A percentile compares a stretch with the other conserved stretches of the same genome.
Conservation (phyloP, 2,888 invertebrate species). For the Apoda limacodes region DNA sequence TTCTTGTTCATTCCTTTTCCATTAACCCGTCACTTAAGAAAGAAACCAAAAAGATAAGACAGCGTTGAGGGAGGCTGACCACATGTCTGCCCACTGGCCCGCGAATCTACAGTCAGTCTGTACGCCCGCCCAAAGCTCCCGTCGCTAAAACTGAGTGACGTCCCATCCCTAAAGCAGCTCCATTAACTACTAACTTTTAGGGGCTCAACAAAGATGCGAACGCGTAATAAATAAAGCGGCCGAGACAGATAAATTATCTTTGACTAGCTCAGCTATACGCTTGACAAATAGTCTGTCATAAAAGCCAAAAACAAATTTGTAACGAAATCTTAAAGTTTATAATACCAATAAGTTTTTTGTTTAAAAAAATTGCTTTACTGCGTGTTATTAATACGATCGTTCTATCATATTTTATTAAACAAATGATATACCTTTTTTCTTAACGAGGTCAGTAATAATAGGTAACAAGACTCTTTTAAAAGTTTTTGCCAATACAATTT, state of each 20-base stretch:
- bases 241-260: slow-evolving; percentile 69
- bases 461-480: too few species aligned
- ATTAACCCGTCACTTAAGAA: slow-evolving; percentile 41
- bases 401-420: too few species aligned
- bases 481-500: too few species aligned
- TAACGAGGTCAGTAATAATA: too few species aligned
- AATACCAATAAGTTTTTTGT: too few species aligned
- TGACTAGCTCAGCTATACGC: slow-evolving; percentile 59
- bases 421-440: too few species aligned
- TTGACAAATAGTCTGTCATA: slow-evolving; percentile 67
- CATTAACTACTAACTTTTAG: slow-evolving; percentile 61
- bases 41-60: slow-evolving; percentile 38
- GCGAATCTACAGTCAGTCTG: too few species aligned
- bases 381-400: too few species aligned
- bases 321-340: slow-evolving; percentile 53
- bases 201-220: slow-evolving; percentile 58
- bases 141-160: slow-evolving; percentile 39
- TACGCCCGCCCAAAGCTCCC: too few species aligned
- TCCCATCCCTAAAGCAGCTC: slow-evolving; percentile 53
- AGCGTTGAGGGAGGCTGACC: slow-evolving; percentile 31
- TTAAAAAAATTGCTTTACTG: too few species aligned
- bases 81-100: slow-evolving; percentile 28
- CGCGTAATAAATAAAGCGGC: slow-evolving; percentile 65
- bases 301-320: slow-evolving; percentile 63
- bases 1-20: slow-evolving; percentile 43